Base-by-base conservation (phyloP, 1,140 invertebrate genomes). In the Saxidomus purpurata region DNA sequence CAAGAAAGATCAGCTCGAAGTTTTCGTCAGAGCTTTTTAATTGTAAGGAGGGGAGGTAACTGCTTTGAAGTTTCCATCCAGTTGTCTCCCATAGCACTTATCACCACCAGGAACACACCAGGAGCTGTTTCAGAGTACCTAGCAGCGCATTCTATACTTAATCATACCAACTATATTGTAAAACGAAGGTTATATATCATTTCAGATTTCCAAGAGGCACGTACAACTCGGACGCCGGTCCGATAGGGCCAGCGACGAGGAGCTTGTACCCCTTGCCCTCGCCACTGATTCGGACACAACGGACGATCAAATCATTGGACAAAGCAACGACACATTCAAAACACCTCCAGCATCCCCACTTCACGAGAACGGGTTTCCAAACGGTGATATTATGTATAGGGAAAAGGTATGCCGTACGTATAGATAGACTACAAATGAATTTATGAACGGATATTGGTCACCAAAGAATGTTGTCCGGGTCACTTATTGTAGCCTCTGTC, bases 321-420 rank as follows among this genome's bases (percentile, higher is more conserved):
- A 1, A 19, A 4, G 1, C 52, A 9, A 34, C 17, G 84, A 61
- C 4, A 13, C 4, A 67, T 87, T 87, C 22, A 1, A 47, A 61
- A 61, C 84, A 0, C 84, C 69, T 0, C 71, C 71, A 6, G 19
- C 1, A 0, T 77, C 84, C 17, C 74, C 86, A 13, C 31, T 15
- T 13, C 28, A 47, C 11, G 22, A 80, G 31, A 61, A 71, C 25
- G 61, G 47, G 19, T 49, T 47, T 22, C 31, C 52, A 13, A 79
- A 80, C n/a, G 86, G 86, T 36, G 86, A 88, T 38, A 22, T 74
- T 15, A 63, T 79, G n/a, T 79, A 81, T 19, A 69, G 71, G 31
- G 71, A 87, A 69, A 76, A 86, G 76, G 84, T 49, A 49, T 19
- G n/a, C n/a, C n/a, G n/a, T n/a, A n/a, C n/a, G n/a, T n/a, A n/a